phyloP scores from a whole-genome alignment of 2,888 invertebrate species.

The Auanema sp. region DNA sequence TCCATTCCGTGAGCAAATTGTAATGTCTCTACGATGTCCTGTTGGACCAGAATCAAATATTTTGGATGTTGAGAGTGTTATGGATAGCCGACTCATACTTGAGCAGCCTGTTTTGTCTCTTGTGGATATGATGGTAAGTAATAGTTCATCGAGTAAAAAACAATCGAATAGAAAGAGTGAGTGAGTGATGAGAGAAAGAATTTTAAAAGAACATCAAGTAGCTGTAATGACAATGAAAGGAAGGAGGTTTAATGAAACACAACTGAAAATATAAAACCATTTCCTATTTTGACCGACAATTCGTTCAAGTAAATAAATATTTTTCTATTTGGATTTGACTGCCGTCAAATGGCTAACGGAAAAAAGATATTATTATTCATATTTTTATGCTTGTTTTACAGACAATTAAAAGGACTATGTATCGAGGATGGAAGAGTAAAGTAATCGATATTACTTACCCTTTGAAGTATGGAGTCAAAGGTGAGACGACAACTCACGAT shows the following conservation, averaged over 20 bases:
- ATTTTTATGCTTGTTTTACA: slow-evolving; percentile 25
- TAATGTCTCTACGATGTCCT: slow-evolving; percentile 96
- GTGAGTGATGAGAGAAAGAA: no score
- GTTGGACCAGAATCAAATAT: slow-evolving; percentile 88
- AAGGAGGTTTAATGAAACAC: no score
- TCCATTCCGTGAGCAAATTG: slow-evolving; percentile 96
- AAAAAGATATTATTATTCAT: not conserved
- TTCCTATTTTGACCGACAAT: no score
- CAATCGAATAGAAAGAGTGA: no score
- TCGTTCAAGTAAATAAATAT: no score
- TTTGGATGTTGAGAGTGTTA: slow-evolving; percentile 79
- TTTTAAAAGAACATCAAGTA: no score
- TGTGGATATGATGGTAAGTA: slow-evolving; percentile 78
- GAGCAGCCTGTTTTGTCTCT: slow-evolving; percentile 91
- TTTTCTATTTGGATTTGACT: no score
- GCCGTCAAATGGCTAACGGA: not conserved
- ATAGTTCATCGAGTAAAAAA: not conserved
- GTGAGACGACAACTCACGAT: slow-evolving; percentile 11
- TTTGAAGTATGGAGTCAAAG: slow-evolving; percentile 72
- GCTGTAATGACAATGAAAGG: no score
- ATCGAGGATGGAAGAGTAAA: slow-evolving; percentile 82
- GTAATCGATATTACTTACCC: slow-evolving; percentile 88
- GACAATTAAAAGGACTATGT: slow-evolving; percentile 76
- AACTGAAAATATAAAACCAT: no score
- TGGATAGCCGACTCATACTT: slow-evolving; percentile 86